A percentile compares a stretch with the other conserved stretches of the same genome.
phyloP scores from a whole-genome alignment of 2,888 invertebrate genomes.

The Anthrax anthrax region DNA sequence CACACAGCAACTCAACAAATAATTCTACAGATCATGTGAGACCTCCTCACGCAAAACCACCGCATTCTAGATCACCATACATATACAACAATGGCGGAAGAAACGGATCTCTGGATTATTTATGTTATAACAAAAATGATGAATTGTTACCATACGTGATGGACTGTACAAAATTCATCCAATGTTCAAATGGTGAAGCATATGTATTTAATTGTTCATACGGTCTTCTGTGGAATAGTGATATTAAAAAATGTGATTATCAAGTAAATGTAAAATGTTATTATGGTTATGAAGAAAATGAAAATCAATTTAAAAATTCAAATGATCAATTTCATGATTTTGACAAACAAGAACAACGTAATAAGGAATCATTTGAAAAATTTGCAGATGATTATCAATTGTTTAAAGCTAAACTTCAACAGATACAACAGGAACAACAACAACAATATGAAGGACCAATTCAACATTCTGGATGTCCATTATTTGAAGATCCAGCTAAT shows the following conservation, averaged over 20 bases:
- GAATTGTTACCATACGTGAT: background rate
- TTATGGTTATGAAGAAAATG: background rate
- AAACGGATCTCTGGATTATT: background rate
- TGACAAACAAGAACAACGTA: too few species aligned
- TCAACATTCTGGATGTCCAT: background rate
- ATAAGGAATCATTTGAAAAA: too few species aligned
- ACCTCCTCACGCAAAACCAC: too few species aligned
- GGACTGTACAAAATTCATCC: conserved; percentile 11
- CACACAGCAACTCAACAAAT: too few species aligned
- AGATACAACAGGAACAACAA: too few species aligned
- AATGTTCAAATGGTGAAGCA: conserved; percentile 8
- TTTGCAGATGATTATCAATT: too few species aligned
- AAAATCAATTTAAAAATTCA: too few species aligned
- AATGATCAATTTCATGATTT: too few species aligned
- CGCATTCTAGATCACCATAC: too few species aligned
- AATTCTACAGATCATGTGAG: too few species aligned
- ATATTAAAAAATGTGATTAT: conserved; percentile 10
- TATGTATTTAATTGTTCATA: conserved; percentile 8
- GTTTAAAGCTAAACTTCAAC: too few species aligned
- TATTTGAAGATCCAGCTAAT: conserved; percentile 7
- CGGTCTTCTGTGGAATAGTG: conserved; percentile 7
- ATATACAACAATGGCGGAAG: too few species aligned
- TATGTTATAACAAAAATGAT: background rate
- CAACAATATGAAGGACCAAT: background rate
- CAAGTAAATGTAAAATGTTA: conserved; percentile 5